Evolutionary conservation across 2,113 vertebrate genomes (phyloP).

Genomic region (Paracanthobrama guichenoti): DNA sequence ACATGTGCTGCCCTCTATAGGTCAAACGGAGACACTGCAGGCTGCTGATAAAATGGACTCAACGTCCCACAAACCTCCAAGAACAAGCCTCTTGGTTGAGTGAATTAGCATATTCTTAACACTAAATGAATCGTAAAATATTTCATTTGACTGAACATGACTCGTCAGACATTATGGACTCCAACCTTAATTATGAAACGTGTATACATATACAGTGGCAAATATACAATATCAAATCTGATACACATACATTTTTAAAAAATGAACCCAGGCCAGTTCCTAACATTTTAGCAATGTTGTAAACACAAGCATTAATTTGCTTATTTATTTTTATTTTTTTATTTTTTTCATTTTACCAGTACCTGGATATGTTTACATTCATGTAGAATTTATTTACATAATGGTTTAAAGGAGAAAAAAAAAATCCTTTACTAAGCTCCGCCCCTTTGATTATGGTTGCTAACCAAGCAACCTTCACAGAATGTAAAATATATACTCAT

Average conservation of each 20-base stretch:
- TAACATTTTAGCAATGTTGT: background rate
- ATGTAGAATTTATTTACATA: background rate
- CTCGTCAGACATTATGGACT: slow-evolving; percentile 54
- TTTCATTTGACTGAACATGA: background rate
- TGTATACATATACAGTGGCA: slow-evolving; percentile 41
- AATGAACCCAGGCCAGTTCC: background rate
- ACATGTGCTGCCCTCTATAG: slow-evolving; percentile 60
- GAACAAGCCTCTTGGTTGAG: background rate
- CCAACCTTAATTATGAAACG: slow-evolving; percentile 64
- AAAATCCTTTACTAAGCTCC: background rate
- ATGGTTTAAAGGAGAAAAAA: background rate
- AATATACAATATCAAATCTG: background rate
- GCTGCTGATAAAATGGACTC: background rate
- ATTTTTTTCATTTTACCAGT: background rate
- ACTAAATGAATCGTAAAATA: background rate
- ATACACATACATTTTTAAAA: background rate
- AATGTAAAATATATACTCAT: background rate
- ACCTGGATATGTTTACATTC: background rate
- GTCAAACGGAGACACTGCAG: slow-evolving; percentile 39
- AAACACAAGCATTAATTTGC: background rate
- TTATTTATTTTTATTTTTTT: too few species aligned
- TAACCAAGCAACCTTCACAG: background rate
- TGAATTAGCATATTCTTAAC: background rate
- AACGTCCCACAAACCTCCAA: background rate
- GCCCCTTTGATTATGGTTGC: background rate